A percentile compares a stretch with the other conserved stretches of the same genome.
These are phyloP conservation scores for Ichneumon xanthorius DNA, from an alignment of 2,888 invertebrate genomes.

Conservation along the genomic window DNA sequence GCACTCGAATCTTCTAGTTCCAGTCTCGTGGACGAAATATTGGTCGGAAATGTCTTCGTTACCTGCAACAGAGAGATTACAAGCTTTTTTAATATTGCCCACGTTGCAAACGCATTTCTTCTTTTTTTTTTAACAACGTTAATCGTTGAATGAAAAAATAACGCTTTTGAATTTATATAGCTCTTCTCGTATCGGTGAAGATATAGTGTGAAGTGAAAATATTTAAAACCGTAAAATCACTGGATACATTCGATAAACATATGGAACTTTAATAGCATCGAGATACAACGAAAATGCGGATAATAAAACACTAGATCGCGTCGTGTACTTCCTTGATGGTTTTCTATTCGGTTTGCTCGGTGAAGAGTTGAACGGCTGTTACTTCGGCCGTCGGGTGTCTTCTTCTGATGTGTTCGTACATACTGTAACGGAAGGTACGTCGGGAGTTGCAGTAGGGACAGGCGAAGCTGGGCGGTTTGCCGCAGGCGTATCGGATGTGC, in stretches of 20 bases:
- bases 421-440: conserved; percentile 72
- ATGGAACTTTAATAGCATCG: conserved; percentile 7
- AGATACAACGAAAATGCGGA: conserved; percentile 1
- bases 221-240: not conserved
- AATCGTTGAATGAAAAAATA: not conserved
- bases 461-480: conserved; percentile 82
- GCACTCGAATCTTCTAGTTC: conserved; percentile 69
- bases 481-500: conserved; percentile 81
- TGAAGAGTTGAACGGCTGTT: conserved; percentile 36
- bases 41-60: not conserved
- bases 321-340: not conserved
- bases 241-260: conserved; percentile 1
- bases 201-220: not conserved
- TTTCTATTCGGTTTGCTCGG: not conserved
- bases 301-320: not conserved
- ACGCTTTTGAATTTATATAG: not conserved
- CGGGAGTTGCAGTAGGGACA: conserved; percentile 82
- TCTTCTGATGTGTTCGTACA: conserved; percentile 74
- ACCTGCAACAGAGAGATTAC: conserved; percentile 42
- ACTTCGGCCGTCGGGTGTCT: conserved; percentile 62
- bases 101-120: not conserved
- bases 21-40: conserved; percentile 16
- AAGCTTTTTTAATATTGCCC: not conserved
- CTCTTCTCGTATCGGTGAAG: not conserved
- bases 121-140: not conserved